These are phyloP conservation scores for Pollenia amentaria DNA, from an alignment of 2,888 invertebrate genomes.

Conservation along the genomic window DNA sequence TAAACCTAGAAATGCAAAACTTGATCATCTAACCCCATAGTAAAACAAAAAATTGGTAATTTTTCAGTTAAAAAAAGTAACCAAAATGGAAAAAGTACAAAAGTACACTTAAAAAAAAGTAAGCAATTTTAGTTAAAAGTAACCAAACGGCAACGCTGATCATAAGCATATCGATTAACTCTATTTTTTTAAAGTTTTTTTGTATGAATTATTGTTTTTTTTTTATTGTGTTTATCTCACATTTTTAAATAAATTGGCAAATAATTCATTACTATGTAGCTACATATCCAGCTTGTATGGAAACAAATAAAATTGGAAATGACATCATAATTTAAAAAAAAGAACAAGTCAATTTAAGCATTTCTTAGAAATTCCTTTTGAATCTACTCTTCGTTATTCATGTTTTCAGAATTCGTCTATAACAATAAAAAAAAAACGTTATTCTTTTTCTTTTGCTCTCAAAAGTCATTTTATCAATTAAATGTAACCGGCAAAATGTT, in stretches of 20 bases:
- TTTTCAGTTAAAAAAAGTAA: too few relatives aligned
- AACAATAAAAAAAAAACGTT: conserved; percentile 41
- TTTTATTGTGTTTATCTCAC: background rate
- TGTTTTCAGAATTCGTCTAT: background rate
- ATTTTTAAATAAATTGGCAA: background rate
- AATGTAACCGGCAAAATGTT: conserved; percentile 55
- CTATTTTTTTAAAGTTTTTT: too few relatives aligned
- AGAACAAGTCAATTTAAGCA: background rate
- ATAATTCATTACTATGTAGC: background rate
- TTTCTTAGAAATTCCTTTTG: conserved; percentile 15
- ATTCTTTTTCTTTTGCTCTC: conserved; percentile 43
- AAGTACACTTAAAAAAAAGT: too few relatives aligned
- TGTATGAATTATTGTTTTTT: background rate
- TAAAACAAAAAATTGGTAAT: too few relatives aligned
- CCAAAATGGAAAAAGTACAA: too few relatives aligned
- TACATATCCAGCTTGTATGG: background rate
- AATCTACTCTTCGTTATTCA: conserved; percentile 39
- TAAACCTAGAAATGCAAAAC: too few relatives aligned
- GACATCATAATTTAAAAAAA: conserved; percentile 42
- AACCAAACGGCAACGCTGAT: too few relatives aligned
- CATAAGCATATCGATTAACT: too few relatives aligned
- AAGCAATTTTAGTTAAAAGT: too few relatives aligned
- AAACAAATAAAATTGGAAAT: conserved; percentile 9
- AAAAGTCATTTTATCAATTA: conserved; percentile 35
- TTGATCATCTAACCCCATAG: too few relatives aligned